Percentiles rank a stretch among this genome's conserved stretches.
Conservation (phyloP, 2,113 vertebrate species). For the Hippopotamus amphibius region DNA sequence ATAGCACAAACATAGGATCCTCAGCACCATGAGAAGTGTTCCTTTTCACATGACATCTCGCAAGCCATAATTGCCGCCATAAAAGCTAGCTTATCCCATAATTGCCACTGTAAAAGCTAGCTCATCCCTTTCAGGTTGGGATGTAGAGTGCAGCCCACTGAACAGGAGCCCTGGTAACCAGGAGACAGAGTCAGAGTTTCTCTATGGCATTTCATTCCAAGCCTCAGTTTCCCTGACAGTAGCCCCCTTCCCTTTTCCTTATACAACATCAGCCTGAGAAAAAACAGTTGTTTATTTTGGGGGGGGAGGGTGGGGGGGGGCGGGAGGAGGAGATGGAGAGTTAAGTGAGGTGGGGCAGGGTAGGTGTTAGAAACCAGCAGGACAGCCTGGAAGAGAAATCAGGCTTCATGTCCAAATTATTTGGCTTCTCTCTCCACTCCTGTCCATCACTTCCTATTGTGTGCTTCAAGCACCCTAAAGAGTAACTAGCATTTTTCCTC, state of each 20-base stretch:
- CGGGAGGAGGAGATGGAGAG: too few relatives aligned
- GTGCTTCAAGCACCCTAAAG: not conserved
- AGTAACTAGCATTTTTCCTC: not conserved
- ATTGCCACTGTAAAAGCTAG: not conserved
- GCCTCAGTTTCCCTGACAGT: not conserved
- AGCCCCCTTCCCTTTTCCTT: not conserved
- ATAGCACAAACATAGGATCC: conserved; percentile 7
- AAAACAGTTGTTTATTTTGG: not conserved
- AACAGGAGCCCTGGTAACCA: conserved; percentile 13
- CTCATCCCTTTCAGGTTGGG: not conserved
- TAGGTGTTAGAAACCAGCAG: not conserved
- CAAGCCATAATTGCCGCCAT: not conserved
- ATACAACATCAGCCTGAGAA: not conserved
- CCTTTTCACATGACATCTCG: conserved; percentile 29
- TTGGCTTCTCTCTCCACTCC: not conserved
- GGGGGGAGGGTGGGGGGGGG: fast-evolving
- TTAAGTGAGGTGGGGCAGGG: not conserved
- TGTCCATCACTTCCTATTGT: not conserved
- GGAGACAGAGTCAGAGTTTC: not conserved
- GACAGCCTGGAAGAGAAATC: not conserved
- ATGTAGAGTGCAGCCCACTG: not conserved
- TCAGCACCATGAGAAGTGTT: not conserved
- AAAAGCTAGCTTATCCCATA: not conserved
- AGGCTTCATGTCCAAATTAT: not conserved
- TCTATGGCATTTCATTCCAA: not conserved